phyloP scores from a whole-genome alignment of 1,140 invertebrate genomes.

The Tenebrio molitor region DNA sequence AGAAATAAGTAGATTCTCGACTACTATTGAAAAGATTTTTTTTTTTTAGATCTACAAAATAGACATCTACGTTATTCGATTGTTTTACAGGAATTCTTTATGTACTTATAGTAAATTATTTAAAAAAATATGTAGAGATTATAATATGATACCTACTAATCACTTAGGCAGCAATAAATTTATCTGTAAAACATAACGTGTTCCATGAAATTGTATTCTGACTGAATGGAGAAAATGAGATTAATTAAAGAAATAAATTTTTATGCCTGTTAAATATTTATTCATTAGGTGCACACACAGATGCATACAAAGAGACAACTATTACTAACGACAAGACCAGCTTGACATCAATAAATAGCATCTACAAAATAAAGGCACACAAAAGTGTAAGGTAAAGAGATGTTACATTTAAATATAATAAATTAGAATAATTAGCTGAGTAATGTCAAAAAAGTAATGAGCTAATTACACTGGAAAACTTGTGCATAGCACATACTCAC shows the following conservation, averaged over 20 bases:
- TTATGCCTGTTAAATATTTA: conserved; percentile 26
- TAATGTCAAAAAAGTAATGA: conserved; percentile 30
- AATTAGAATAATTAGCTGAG: conserved; percentile 11
- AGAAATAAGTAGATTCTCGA: too few species aligned
- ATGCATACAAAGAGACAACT: conserved; percentile 56
- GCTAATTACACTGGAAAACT: conserved; percentile 37
- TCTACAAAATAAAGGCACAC: conserved; percentile 56
- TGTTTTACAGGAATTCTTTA: too few species aligned
- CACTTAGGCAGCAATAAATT: too few species aligned
- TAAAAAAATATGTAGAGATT: too few species aligned
- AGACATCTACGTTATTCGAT: too few species aligned
- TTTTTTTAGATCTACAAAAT: too few species aligned
- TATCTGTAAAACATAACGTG: too few species aligned
- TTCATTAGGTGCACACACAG: conserved; percentile 55
- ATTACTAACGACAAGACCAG: conserved; percentile 63
- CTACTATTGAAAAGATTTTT: too few species aligned
- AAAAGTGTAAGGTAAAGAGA: conserved; percentile 47
- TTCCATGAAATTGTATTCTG: background rate
- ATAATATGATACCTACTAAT: too few species aligned
- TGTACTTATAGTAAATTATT: too few species aligned
- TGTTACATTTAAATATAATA: conserved; percentile 39
- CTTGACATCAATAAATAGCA: conserved; percentile 63
- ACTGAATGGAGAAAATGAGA: background rate
- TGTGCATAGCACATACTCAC: conserved; percentile 60
- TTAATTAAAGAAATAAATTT: background rate